Percentiles rank a stretch among this genome's conserved stretches.
These are phyloP conservation scores for Autographa pulchrina DNA, from an alignment of 2,888 invertebrate species.

Conservation along the genomic window DNA sequence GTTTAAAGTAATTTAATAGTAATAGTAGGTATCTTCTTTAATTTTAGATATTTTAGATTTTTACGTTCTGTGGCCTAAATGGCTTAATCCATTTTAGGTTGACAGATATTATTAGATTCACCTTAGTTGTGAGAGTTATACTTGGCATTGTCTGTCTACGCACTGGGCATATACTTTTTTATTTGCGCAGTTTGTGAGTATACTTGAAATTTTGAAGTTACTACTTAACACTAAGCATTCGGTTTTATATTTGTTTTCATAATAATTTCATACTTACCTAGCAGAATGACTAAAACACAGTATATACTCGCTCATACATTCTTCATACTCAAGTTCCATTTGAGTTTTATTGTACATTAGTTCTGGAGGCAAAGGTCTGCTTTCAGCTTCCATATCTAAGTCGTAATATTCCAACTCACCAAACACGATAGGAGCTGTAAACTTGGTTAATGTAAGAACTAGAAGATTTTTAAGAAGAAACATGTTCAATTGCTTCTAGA, in stretches of 20 bases:
- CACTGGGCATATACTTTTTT: no score
- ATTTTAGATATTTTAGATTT: no score
- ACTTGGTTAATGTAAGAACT: not conserved
- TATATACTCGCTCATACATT: constrained; percentile 69
- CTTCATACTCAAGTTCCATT: constrained; percentile 62
- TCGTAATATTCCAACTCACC: not conserved
- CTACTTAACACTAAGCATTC: no score
- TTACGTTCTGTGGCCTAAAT: not conserved
- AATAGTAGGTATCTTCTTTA: no score
- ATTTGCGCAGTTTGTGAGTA: no score
- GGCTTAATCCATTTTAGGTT: not conserved
- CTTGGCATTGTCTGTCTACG: not conserved
- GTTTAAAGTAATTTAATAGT: no score
- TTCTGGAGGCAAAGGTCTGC: constrained; percentile 57
- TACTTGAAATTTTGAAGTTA: no score
- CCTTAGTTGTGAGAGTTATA: not conserved
- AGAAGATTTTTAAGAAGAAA: no score
- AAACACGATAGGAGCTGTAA: constrained; percentile 27
- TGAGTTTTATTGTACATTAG: constrained; percentile 59
- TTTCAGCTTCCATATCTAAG: constrained; percentile 8
- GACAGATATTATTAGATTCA: not conserved
- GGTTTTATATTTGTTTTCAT: not conserved
- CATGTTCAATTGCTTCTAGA: no score
- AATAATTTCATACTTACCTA: constrained; percentile 26
- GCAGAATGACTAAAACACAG: constrained; percentile 49